Evolutionary conservation across 2,888 invertebrate genomes (phyloP), one percentile per base, ranked within the genome.

Genomic region (Automeris io): DNA sequence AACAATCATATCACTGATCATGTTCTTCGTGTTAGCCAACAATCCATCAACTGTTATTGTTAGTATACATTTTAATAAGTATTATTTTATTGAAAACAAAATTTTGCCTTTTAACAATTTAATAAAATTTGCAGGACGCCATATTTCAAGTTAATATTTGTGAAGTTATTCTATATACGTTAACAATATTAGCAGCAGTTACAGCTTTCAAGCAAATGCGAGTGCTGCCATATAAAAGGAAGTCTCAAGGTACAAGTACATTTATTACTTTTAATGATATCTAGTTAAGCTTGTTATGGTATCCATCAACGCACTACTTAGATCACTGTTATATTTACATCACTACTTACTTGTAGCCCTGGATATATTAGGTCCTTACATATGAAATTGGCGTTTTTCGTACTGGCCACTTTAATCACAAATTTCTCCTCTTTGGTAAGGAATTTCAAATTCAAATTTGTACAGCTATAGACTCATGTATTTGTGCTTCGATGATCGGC

Each of bases 11-110:
- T 93, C 93, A 8, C 89, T 96, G 43, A 95, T 97, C 38, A 92
- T 96, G 89, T 96, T 96, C 80, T 96, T 96, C 71, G 96, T 96
- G 1, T 79, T 97, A 33, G 92, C 91, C 39, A 90, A 89, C 41
- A 89, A 89, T 49, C 88, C 89, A 0, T 80, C 87, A 3, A 91
- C 90, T 44, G 88, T 90, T 35, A 80, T 82, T 33, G 87, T 87
- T 69, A 78, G 61, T 62, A 39, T 2, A 16, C 3, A 29, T n/a
- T n/a, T 26, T 31, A 16, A 29, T 12, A 29, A 16, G 4, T 1
- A 34, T 42, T 5, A 26, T 36, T 33, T 36, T 40, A 22, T 23
- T 13, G 2, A 29, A 19, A 2, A n/a, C n/a, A n/a, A n/a, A n/a
- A n/a, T n/a, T n/a, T n/a, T n/a, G n/a, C n/a, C n/a, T n/a, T 19